These are phyloP conservation scores for Mirounga angustirostris DNA, from an alignment of 2,113 vertebrate genomes.

Conservation along the genomic window DNA sequence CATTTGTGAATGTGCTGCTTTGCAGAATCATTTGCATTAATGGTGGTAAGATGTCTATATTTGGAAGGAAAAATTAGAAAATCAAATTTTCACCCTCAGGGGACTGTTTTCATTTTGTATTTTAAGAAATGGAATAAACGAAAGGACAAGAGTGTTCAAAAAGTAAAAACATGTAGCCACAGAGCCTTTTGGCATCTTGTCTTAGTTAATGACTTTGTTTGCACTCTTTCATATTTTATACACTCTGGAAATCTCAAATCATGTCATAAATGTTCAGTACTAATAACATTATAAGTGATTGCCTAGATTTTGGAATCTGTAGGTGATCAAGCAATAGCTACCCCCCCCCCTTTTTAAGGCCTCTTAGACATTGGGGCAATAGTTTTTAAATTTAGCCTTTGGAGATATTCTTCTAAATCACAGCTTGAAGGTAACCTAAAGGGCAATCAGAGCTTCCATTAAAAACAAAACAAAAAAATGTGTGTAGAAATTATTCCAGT, in stretches of 20 bases:
- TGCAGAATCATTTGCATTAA: constrained; percentile 59
- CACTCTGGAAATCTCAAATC: constrained; percentile 39
- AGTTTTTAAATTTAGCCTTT: constrained; percentile 31
- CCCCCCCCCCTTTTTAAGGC: not conserved
- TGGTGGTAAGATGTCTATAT: constrained; percentile 66
- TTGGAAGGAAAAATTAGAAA: constrained; percentile 71
- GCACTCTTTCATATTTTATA: not conserved
- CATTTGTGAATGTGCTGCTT: not conserved
- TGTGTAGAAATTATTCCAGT: constrained; percentile 35
- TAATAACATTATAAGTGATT: constrained; percentile 30
- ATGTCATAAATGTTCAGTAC: not conserved
- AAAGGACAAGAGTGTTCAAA: constrained; percentile 32
- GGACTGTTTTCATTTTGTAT: constrained; percentile 58
- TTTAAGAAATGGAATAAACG: constrained; percentile 29
- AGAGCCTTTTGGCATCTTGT: constrained; percentile 8
- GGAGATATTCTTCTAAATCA: constrained; percentile 36
- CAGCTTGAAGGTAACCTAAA: not conserved
- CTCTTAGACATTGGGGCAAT: not conserved
- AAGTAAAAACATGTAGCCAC: not conserved
- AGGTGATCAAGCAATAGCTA: not conserved
- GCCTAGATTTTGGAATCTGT: constrained; percentile 36
- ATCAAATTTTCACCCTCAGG: constrained; percentile 46
- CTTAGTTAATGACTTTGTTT: not conserved
- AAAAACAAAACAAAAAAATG: not conserved
- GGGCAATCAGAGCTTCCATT: not conserved